Percentiles rank a stretch among this genome's conserved stretches.
Evolutionary conservation across 2,888 invertebrate genomes (phyloP).

Genomic region (Allacma fusca): DNA sequence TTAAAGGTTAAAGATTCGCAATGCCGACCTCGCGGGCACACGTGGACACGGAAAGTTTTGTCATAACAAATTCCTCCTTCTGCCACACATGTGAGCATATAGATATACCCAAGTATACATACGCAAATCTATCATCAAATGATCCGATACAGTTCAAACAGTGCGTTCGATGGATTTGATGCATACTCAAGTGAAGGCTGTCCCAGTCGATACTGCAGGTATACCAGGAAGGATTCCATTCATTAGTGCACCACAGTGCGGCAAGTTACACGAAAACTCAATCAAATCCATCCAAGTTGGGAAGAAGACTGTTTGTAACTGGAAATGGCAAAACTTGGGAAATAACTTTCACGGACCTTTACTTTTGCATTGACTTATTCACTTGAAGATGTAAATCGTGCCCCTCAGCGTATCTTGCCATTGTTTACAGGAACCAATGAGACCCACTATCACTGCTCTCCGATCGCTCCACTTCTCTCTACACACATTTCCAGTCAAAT

Average conservation of each 20-base stretch:
- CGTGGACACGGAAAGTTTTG: not conserved
- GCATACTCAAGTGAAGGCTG: too few relatives aligned
- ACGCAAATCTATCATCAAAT: too few relatives aligned
- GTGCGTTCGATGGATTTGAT: too few relatives aligned
- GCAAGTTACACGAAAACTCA: not conserved
- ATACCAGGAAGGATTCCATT: too few relatives aligned
- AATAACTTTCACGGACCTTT: not conserved
- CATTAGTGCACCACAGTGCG: too few relatives aligned
- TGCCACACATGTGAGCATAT: not conserved
- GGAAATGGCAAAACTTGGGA: conserved; percentile 23
- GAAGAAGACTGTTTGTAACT: not conserved
- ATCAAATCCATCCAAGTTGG: not conserved
- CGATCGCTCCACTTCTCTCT: not conserved
- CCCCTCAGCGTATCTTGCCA: not conserved
- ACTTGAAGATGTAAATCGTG: not conserved
- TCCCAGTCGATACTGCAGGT: too few relatives aligned
- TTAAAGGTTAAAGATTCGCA: too few relatives aligned
- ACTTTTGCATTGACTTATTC: conserved; percentile 8
- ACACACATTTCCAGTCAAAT: not conserved
- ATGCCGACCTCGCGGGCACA: too few relatives aligned
- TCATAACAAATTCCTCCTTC: not conserved
- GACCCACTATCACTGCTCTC: not conserved
- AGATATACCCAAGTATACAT: too few relatives aligned
- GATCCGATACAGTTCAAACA: too few relatives aligned
- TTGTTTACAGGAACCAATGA: not conserved